phyloP scores from a whole-genome alignment of 2,113 vertebrate species.

The Lampris incognitus region DNA sequence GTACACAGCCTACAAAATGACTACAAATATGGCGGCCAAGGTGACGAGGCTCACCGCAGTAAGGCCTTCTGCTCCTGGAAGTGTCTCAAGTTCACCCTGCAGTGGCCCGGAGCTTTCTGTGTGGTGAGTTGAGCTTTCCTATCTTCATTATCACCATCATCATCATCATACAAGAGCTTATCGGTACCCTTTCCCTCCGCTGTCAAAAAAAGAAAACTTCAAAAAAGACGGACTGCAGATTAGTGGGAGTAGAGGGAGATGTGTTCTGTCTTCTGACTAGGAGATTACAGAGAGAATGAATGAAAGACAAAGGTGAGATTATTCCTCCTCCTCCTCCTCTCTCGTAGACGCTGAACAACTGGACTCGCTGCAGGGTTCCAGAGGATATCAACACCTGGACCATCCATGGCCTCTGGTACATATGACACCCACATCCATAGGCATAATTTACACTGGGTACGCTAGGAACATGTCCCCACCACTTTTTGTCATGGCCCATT shows the following conservation, averaged over 20 bases:
- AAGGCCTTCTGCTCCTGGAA: constrained; percentile 69
- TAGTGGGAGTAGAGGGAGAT: too few relatives aligned
- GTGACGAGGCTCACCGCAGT: rapidly evolving
- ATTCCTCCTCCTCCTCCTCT: background rate
- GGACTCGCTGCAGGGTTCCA: constrained; percentile 69
- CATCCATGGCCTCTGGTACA: constrained; percentile 82
- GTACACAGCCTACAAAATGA: constrained; percentile 14
- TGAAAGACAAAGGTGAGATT: too few relatives aligned
- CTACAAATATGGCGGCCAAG: constrained; percentile 52
- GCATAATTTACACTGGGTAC: too few relatives aligned
- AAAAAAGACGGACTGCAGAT: too few relatives aligned
- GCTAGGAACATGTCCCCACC: too few relatives aligned
- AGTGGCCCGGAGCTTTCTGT: constrained; percentile 82
- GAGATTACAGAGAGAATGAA: too few relatives aligned
- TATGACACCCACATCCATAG: background rate
- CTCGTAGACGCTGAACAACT: constrained; percentile 52
- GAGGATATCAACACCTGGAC: constrained; percentile 71
- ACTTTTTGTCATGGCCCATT: too few relatives aligned
- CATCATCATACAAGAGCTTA: too few relatives aligned
- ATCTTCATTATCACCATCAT: background rate
- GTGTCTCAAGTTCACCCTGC: constrained; percentile 75
- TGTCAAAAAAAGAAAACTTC: too few relatives aligned
- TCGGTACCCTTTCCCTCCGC: too few relatives aligned
- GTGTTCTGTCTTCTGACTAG: too few relatives aligned
- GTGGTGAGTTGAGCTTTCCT: constrained; percentile 62